Base-by-base conservation (phyloP, 2,888 invertebrate genomes). In the Drosophila macrospina region DNA sequence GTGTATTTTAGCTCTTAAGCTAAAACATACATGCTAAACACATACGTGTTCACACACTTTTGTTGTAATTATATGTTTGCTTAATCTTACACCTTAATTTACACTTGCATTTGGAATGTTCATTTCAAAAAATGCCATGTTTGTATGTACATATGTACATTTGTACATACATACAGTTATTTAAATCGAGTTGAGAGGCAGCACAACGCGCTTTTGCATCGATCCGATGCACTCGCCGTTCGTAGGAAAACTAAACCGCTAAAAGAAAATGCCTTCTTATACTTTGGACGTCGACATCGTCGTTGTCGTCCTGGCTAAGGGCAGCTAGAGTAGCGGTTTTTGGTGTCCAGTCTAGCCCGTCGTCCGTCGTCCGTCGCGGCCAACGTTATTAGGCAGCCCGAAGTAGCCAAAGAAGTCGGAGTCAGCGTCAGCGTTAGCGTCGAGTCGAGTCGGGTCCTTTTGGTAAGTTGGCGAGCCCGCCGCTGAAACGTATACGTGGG, bases 181-280 rank as follows among this genome's bases (percentile, higher is more conserved):
- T 78, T 61, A 57, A 64, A 78, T 69, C 78, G 57, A 64, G 60
- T 64, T 56, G 44, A 32, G 56, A 65, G 50, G 39, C 55, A 52
- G 69, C 74, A 74, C 64, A 85, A 65, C 86, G 78, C 84, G 86
- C 84, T 80, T 86, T 88, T 80, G 80, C 84, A 90, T 91, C 91
- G 91, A 91, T 88, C 90, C 91, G 90, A 80, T 90, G 87, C 89
- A 90, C 73, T 89, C 71, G 90, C 85, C 86, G 90, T 91, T 80
- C 86, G 80, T 78, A 73, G 80, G 79, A 84, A 91, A 90, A 90
- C 90, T 90, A 81, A 83, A 86, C 78, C 88, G 67, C 66, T 47
- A 62, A 54, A 81, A 75, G 87, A 86, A 88, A 77, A 75, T 78
- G 69, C 78, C 71, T 75, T 89, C 86, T 87, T 86, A 86, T 77